Evolutionary conservation across 2,797 vertebrate genomes (phyloP), one percentile per base, ranked within the genome.

Genomic region (Tiaroga cobitis): DNA sequence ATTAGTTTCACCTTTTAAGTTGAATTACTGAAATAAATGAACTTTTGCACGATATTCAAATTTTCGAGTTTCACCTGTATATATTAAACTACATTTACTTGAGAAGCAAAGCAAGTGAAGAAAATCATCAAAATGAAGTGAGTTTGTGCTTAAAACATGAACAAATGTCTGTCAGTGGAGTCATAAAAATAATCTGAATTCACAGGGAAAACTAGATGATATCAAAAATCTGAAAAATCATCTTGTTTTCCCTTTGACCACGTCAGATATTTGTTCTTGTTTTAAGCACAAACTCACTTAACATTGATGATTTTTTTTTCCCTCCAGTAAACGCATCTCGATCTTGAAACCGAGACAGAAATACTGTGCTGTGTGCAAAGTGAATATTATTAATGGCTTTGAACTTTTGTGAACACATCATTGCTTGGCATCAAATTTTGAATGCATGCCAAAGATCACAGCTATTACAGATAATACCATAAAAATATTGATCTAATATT

Each of bases 381-480:
- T 84, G 87, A 84, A 91, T 93, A 87, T 93, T 94, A 89, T 93
- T 92, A 92, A 91, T 92, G 92, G 91, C 91, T 90, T 89, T 90
- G 90, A 83, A 87, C 91, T 79, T 69, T 72, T 34, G 56, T 85
- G 85, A 80, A 51, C 74, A 54, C 32, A n/a, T 54, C 73, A 70
- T 81, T 15, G 32, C 74, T 69, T 67, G 79, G 76, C 59, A 78
- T 88, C 59, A 54, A 8, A 85, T 29, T 46, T 46, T 83, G 81
- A 84, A 80, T 10, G 37, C 78, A 84, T 78, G 87, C 80, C 73
- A 87, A 72, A 83, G 67, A 87, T 87, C 82, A 83, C 65, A 77
- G 74, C 49, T 84, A 69, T 78, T 70, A 78, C 59, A 70, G 46
- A 63, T 43, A 69, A 70, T 29, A 59, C 65, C 54, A 39, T 43